Conservation (phyloP, 2,888 invertebrate species). For the Scaptodrosophila latifasciaeformis region DNA sequence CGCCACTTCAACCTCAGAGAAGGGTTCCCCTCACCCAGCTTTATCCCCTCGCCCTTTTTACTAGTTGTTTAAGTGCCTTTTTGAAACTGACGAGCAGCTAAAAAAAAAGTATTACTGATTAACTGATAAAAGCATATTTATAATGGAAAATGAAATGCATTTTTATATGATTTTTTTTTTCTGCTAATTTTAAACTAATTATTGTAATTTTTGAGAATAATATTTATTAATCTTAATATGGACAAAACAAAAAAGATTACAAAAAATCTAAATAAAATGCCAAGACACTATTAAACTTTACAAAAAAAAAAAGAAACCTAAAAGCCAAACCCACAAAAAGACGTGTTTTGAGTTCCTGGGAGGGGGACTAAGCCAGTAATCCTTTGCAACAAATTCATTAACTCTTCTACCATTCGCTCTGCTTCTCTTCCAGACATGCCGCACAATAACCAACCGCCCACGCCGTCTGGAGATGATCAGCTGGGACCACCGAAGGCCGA, state of each 20-base stretch:
- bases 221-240: conserved; percentile 41
- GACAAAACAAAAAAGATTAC: too few species aligned
- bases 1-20: too few species aligned
- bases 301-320: conserved; percentile 32
- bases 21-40: not conserved
- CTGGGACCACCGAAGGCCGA: conserved; percentile 89
- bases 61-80: conserved; percentile 30
- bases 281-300: conserved; percentile 34
- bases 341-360: too few species aligned
- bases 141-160: conserved; percentile 54
- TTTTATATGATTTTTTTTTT: too few species aligned
- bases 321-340: conserved; percentile 15
- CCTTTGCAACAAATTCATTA: not conserved
- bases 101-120: conserved; percentile 35
- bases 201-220: conserved; percentile 28
- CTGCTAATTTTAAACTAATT: conserved; percentile 38
- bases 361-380: too few species aligned
- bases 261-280: too few species aligned
- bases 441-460: conserved; percentile 48
- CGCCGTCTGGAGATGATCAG: conserved; percentile 66
- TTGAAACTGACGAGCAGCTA: conserved; percentile 29
- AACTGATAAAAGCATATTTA: conserved; percentile 13
- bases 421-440: conserved; percentile 43
- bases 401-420: not conserved
- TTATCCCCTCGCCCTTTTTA: not conserved